Percentiles rank a stretch among this genome's conserved stretches.
These are phyloP conservation scores for Clamator glandarius DNA, from an alignment of 2,797 vertebrate species.

Conservation along the genomic window DNA sequence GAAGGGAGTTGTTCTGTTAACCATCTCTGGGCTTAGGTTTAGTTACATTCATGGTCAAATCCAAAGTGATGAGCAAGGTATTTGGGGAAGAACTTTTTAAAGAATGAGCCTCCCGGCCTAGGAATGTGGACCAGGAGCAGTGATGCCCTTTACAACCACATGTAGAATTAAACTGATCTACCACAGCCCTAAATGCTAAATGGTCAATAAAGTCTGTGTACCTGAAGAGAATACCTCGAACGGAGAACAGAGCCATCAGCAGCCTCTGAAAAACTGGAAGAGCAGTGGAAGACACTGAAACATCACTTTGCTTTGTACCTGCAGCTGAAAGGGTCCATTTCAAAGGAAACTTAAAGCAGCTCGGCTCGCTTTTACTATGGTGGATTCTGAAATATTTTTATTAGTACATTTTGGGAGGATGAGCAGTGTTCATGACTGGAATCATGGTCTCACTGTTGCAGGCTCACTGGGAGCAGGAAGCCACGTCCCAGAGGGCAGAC, in stretches of 20 bases:
- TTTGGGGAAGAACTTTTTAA: neutral
- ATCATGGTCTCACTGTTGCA: rapidly evolving
- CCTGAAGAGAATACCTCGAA: neutral
- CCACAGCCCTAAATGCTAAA: neutral
- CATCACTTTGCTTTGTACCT: neutral
- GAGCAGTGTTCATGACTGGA: neutral
- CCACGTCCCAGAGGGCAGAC: neutral
- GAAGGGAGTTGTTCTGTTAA: neutral
- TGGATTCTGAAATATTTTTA: neutral
- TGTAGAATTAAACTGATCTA: neutral
- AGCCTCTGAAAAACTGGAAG: no score
- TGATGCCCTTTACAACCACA: rapidly evolving
- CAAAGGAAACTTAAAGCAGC: neutral
- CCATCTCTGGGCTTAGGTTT: neutral
- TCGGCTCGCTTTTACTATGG: neutral
- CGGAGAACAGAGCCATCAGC: neutral
- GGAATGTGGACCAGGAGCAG: neutral
- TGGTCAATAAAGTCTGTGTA: neutral
- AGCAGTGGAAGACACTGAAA: neutral
- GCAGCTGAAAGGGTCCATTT: neutral
- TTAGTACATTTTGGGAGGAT: neutral
- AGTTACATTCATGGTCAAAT: neutral
- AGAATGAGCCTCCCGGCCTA: neutral
- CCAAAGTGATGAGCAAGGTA: neutral
- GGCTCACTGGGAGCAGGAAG: neutral